Base-by-base conservation (phyloP, 2,113 vertebrate genomes). In the Podilymbus podiceps region DNA sequence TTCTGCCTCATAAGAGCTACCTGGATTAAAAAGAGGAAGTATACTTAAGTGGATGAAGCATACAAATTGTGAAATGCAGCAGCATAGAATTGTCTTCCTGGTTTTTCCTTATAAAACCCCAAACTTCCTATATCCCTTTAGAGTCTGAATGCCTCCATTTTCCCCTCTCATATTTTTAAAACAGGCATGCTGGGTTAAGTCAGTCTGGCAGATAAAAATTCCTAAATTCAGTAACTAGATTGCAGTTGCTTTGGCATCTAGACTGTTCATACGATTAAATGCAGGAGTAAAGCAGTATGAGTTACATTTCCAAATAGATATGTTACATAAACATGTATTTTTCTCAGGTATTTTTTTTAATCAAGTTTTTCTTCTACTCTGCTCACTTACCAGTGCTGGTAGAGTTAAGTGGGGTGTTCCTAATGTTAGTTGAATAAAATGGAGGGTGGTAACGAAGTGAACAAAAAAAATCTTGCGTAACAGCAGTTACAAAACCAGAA, bases 71-170 rank as follows among this genome's bases (percentile, higher is more conserved):
- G 38, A 85, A 81, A 49, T 35, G 30, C 8, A 44, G 56, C 72
- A 67, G 8, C 5, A 8, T 11, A 31, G 28, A 68, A 22, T 38
- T 56, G 8, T 47, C 8, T 73, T 76, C 7, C 5, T 60, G 19
- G 3, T 5, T 33, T 82, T 82, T 90, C 15, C 12, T 49, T 52
- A 10, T 4, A 59, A 69, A 81, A 69, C 4, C 2, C 17, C 24
- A 72, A 75, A 0, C 0, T 18, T 6, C 8, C 3, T 1, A 1
- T 22, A 9, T 63, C 16, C 6, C 18, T 66, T 77, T 15, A 18
- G 35, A 20, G 8, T 58, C 47, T 60, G 46, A 73, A 80, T 40
- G 17, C 5, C 7, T 81, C 23, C 1, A 2, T 83, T 3, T 6
- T 90, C n/a, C 22, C 33, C 13, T n/a, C 22, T n/a, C 40, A 6